Evolutionary conservation across 2,888 invertebrate genomes (phyloP), one percentile per base, ranked within the genome.

Genomic region (Scaptodrosophila latifasciaeformis): DNA sequence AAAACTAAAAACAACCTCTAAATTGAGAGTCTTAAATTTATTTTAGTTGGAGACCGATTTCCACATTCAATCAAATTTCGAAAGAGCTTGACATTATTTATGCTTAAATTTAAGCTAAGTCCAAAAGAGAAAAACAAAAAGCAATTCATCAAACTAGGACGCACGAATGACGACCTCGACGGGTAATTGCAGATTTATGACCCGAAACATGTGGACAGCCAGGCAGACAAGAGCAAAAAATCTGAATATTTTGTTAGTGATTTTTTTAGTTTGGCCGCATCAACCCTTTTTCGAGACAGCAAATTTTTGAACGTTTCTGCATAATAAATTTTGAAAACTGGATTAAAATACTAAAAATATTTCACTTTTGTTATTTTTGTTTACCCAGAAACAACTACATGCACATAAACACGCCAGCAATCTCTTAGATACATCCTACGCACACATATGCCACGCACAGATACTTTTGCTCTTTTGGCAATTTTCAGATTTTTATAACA

Each of bases 271-370:
- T 6, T 27, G 9, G 27, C 4, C 9, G 27, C 27, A 9, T 6
- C 27, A 24, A 7, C 24, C 24, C 24, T 24, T 24, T 24, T 24
- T n/a, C n/a, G 24, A 7, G 24, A 7, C 53, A 60, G 44, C 39
- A 56, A 54, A 71, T 74, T 59, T 64, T 55, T 50, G 75, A 70
- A 40, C 65, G 67, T 62, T 70, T 70, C 68, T 75, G 75, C 71
- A 75, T 75, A 70, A 70, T 70, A 70, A 74, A 74, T 70, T 70
- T 54, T 61, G 53, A 66, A 66, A 70, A 74, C 67, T 70, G 75
- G 70, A 70, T 74, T 75, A 65, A 70, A 75, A 70, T 64, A 57
- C 49, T 59, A 42, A 24, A 49, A 51, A 72, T 67, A 69, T 65
- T 59, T 54, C 46, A 42, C 9, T 30, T 31, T 40, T 54, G 40